Conservation (phyloP, 2,888 invertebrate species). For the Callosobruchus maculatus region DNA sequence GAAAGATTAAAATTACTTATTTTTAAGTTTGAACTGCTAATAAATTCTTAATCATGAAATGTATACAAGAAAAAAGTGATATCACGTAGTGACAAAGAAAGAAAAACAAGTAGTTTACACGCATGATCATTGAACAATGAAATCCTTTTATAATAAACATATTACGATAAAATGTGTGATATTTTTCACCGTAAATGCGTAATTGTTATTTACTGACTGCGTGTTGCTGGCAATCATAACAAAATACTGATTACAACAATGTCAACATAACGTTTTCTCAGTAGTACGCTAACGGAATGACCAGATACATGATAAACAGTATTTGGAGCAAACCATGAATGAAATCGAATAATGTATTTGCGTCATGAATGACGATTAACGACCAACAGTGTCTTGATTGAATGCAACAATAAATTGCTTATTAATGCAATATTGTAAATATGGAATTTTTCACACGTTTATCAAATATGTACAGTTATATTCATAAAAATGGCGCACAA, state of each 20-base stretch:
- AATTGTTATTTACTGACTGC: background rate
- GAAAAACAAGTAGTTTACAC: background rate
- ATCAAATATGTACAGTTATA: no score
- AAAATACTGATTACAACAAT: background rate
- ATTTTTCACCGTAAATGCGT: background rate
- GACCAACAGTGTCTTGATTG: constrained; percentile 1
- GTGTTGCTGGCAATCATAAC: background rate
- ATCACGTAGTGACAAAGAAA: no score
- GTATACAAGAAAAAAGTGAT: no score
- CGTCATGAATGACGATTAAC: background rate
- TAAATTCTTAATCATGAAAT: no score
- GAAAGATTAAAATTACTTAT: no score
- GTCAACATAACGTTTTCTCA: background rate
- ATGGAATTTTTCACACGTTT: background rate
- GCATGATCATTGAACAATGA: background rate
- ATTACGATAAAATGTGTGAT: background rate
- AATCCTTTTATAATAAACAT: background rate
- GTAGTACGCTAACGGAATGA: background rate
- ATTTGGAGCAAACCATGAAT: background rate
- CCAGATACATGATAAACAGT: background rate
- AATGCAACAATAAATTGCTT: background rate
- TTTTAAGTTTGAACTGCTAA: no score
- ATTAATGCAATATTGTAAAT: background rate
- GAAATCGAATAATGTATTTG: background rate
- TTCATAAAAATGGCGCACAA: no score